A percentile compares a stretch with the other conserved stretches of the same genome.
phyloP scores from a whole-genome alignment of 2,113 vertebrate species.

The Mesocricetus auratus region DNA sequence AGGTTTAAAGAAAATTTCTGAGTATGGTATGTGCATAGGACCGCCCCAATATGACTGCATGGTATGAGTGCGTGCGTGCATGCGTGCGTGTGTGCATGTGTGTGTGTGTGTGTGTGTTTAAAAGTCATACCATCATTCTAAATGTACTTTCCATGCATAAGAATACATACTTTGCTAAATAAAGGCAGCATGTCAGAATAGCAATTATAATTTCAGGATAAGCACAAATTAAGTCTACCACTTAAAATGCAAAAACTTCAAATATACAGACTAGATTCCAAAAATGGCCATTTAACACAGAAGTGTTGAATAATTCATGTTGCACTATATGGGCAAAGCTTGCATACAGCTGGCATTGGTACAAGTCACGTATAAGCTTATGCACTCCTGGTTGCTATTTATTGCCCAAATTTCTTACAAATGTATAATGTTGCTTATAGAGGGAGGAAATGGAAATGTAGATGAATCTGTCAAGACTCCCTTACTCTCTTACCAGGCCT shows the following conservation, averaged over 20 bases:
- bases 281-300: constrained; percentile 62
- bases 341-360: constrained; percentile 2
- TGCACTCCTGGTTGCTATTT: constrained; percentile 40
- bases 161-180: constrained; percentile 30
- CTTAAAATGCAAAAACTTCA: constrained; percentile 56
- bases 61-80: background rate
- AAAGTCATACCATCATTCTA: constrained; percentile 3
- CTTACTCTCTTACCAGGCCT: background rate
- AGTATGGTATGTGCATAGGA: background rate
- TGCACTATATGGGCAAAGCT: constrained; percentile 46
- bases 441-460: background rate
- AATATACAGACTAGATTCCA: constrained; percentile 57
- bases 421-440: constrained; percentile 1
- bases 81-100: background rate
- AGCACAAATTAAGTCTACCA: constrained; percentile 56
- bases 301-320: constrained; percentile 70
- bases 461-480: constrained; percentile 33
- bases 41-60: background rate
- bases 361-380: constrained; percentile 33
- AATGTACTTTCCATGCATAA: constrained; percentile 10
- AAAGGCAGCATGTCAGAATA: constrained; percentile 50
- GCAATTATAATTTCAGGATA: constrained; percentile 60
- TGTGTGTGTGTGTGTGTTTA: background rate
- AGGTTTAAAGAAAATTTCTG: constrained; percentile 4
- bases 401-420: constrained; percentile 65